Evolutionary conservation across 2,797 vertebrate genomes (phyloP), one percentile per base, ranked within the genome.

Genomic region (Protosalanx chinensis): DNA sequence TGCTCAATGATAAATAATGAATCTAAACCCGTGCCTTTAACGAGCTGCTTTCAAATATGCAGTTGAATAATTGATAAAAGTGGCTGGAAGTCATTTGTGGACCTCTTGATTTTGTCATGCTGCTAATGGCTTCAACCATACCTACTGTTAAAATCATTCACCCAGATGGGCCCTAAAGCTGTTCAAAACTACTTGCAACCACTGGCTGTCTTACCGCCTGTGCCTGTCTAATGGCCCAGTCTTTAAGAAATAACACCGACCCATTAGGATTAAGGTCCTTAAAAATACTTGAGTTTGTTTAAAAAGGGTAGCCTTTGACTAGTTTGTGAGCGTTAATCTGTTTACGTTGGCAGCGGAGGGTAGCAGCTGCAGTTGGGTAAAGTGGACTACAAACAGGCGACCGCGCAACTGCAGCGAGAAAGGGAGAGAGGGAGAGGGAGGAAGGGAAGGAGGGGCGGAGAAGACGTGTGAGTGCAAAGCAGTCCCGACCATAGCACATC

Each of bases 351-450:
- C 67, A 23, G 77, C 69, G 82, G 66, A 73, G 79, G 61, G 72
- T 46, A 75, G 65, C 67, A 3, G 79, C 84, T 85, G 84, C 84
- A 74, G 78, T 85, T 68, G 23, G 71, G 61, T 69, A 78, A 79
- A 74, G 76, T 83, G 71, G 75, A 66, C 29, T 51, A 66, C 75
- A 57, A 70, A 63, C 75, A 49, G 58, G 67, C 59, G 67, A 70
- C 64, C 70, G 73, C 71, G 73, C 77, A 79, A 73, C 80, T 77
- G 82, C 80, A 76, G 75, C 68, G 74, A 76, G 72, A 70, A 67
- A 56, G 68, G 41, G 59, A 33, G 68, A 71, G 74, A 61, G 70
- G 68, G 64, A 6, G 30, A 63, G 69, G 63, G 76, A 57, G 72
- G 37, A 69, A 27, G 59, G n/a, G 62, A 63, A 68, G 35, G 53